phyloP scores from a whole-genome alignment of 2,888 invertebrate species.

The Schizotus pectinicornis region DNA sequence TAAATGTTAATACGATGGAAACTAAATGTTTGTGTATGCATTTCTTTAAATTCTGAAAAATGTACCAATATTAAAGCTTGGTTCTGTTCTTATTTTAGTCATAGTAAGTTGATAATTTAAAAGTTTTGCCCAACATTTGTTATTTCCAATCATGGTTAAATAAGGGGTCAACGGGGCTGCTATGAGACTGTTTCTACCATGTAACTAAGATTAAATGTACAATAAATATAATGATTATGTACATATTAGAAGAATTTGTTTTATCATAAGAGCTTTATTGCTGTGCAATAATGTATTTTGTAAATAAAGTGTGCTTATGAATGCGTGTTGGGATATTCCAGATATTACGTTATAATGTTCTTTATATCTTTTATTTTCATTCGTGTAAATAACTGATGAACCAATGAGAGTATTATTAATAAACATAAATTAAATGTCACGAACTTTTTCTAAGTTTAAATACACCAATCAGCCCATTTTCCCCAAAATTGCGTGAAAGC shows the following conservation, averaged over 20 bases:
- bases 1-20: too few species aligned
- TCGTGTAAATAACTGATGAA: conserved; percentile 30
- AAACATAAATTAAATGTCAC: conserved; percentile 30
- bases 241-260: conserved; percentile 27
- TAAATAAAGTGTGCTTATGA: conserved; percentile 32
- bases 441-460: too few species aligned
- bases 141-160: not conserved
- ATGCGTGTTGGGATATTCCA: conserved; percentile 31
- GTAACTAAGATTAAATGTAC: conserved; percentile 20
- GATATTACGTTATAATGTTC: conserved; percentile 22
- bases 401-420: conserved; percentile 34
- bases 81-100: too few species aligned
- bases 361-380: conserved; percentile 22
- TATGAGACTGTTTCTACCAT: conserved; percentile 27
- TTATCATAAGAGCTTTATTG: conserved; percentile 29
- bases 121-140: too few species aligned
- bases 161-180: conserved; percentile 24
- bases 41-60: too few species aligned
- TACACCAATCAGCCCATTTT: too few species aligned
- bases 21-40: too few species aligned
- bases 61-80: too few species aligned
- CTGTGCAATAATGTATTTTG: conserved; percentile 33
- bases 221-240: conserved; percentile 25
- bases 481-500: too few species aligned
- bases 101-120: too few species aligned